phyloP scores from a whole-genome alignment of 1,140 invertebrate genomes.

The Lepidotrigona ventralis region DNA sequence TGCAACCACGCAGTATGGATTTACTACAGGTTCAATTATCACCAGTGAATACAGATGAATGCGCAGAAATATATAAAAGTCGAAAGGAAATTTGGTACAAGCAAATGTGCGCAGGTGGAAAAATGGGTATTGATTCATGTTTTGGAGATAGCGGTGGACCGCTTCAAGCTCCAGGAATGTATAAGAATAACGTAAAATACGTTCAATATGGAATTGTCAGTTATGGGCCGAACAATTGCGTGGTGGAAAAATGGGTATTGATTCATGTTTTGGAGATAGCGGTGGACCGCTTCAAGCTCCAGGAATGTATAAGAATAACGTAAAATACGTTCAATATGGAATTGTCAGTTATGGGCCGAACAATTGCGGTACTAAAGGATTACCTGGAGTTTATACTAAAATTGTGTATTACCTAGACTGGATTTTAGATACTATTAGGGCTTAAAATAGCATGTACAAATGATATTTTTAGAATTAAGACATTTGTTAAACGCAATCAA shows the following conservation, averaged over 20 bases:
- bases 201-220: constrained; percentile 81
- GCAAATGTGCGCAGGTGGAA: constrained; percentile 84
- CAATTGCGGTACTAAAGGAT: constrained; percentile 79
- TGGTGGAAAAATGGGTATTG: too few relatives aligned
- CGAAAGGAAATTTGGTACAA: constrained; percentile 72
- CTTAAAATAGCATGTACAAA: constrained; percentile 49
- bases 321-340: constrained; percentile 77
- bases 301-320: constrained; percentile 59
- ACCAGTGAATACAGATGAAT: constrained; percentile 75
- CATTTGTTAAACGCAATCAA: background rate
- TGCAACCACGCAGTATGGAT: constrained; percentile 73
- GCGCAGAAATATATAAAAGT: constrained; percentile 75
- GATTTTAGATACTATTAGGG: constrained; percentile 82
- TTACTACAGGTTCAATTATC: constrained; percentile 81
- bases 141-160: constrained; percentile 81
- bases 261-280: constrained; percentile 79
- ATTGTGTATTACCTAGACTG: constrained; percentile 84
- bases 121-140: constrained; percentile 76
- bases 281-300: constrained; percentile 79
- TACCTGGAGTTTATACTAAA: constrained; percentile 84
- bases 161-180: constrained; percentile 68
- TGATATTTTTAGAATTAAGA: background rate
- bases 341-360: constrained; percentile 81
- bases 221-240: constrained; percentile 79
- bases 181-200: constrained; percentile 69